Conservation (phyloP, 23 tunicate species). For the Trididemnum clinides region DNA sequence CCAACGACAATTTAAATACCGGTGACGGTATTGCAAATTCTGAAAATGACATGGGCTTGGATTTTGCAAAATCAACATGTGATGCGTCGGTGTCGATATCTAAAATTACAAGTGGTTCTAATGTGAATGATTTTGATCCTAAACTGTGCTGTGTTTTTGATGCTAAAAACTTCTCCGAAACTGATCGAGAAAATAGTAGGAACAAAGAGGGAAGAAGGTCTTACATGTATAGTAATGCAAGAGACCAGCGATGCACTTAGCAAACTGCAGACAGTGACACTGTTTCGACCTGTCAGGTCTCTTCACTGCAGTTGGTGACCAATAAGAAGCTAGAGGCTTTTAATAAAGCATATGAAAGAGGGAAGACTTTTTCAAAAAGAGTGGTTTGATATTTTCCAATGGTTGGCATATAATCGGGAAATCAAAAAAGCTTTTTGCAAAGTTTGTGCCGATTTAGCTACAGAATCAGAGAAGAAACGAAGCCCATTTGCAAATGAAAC, state of each 20-base stretch:
- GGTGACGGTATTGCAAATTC: constrained; percentile 9
- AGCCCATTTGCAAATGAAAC: constrained; percentile 2
- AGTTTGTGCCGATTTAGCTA: neutral
- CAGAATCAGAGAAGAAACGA: neutral
- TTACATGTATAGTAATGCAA: too few relatives aligned
- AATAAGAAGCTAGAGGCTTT: too few relatives aligned
- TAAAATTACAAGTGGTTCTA: neutral
- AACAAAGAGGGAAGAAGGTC: too few relatives aligned
- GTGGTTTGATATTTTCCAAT: constrained; percentile 1
- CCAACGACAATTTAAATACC: constrained; percentile 7
- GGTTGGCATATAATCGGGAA: constrained; percentile 18
- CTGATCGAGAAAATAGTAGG: constrained; percentile 18
- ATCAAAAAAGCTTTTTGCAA: constrained; percentile 10
- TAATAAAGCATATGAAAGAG: too few relatives aligned
- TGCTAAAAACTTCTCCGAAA: constrained; percentile 7
- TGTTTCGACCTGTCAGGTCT: too few relatives aligned
- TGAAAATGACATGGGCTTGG: constrained; percentile 12
- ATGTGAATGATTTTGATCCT: neutral
- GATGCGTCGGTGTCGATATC: constrained; percentile 5
- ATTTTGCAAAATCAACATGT: constrained; percentile 9
- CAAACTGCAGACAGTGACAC: too few relatives aligned
- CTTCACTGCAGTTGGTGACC: too few relatives aligned
- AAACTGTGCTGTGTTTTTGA: neutral
- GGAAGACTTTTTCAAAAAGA: constrained; percentile 6
- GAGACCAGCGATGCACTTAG: too few relatives aligned